Evolutionary conservation across 2,797 vertebrate species (phyloP).

Genomic region (Neosalanx taihuensis): DNA sequence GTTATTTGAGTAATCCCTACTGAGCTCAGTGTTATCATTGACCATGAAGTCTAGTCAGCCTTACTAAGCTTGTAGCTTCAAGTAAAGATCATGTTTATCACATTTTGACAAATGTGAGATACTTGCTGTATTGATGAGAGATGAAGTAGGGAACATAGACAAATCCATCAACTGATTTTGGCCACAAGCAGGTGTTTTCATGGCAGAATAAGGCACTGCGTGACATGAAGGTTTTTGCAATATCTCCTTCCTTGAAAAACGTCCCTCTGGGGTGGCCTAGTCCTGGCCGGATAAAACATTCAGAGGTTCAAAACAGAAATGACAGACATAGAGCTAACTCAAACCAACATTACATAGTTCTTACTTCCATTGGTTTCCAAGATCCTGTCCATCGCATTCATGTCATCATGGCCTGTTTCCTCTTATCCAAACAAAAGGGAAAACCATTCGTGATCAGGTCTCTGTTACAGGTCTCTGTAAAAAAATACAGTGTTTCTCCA

Average conservation of each 20-base stretch:
- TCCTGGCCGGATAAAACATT: slow-evolving; percentile 38
- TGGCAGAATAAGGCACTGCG: slow-evolving; percentile 78
- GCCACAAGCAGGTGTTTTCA: slow-evolving; percentile 76
- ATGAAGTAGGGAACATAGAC: slow-evolving; percentile 79
- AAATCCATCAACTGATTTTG: slow-evolving; percentile 78
- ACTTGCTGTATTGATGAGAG: slow-evolving; percentile 77
- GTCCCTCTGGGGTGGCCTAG: slow-evolving; percentile 51
- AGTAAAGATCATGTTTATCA: not conserved
- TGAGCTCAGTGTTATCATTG: not conserved
- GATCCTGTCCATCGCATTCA: slow-evolving; percentile 76
- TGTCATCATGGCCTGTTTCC: slow-evolving; percentile 61
- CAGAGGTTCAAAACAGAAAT: not conserved
- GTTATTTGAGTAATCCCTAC: not conserved
- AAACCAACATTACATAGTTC: slow-evolving; percentile 24
- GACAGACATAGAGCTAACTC: not conserved
- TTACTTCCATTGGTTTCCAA: slow-evolving; percentile 69
- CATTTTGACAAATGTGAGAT: not conserved
- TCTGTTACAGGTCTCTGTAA: too few relatives aligned
- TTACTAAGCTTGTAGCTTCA: not conserved
- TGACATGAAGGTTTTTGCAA: slow-evolving; percentile 56
- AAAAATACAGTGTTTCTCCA: not conserved
- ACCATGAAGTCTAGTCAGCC: not conserved
- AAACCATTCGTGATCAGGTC: not conserved
- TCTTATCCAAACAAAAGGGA: slow-evolving; percentile 44
- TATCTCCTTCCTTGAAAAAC: slow-evolving; percentile 77